A percentile compares a stretch with the other conserved stretches of the same genome.
Evolutionary conservation across 2,113 vertebrate genomes (phyloP).

Genomic region (Empidonax traillii): DNA sequence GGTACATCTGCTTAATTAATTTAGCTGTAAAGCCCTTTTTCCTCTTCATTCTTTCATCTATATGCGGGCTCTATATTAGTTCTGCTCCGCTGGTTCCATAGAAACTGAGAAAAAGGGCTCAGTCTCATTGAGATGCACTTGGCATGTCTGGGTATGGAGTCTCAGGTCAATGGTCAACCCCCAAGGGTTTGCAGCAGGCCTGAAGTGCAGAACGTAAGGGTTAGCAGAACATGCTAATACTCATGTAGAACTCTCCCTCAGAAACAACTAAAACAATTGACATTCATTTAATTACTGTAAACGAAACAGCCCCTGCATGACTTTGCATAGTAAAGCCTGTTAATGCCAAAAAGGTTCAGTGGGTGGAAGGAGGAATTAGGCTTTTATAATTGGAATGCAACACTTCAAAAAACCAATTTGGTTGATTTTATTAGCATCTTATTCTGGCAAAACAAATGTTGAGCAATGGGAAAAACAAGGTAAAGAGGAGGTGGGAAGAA

Average conservation of each 20-base stretch:
- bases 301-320: slow-evolving; percentile 72
- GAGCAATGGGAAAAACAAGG: slow-evolving; percentile 49
- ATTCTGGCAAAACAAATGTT: slow-evolving; percentile 59
- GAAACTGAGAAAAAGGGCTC: slow-evolving; percentile 62
- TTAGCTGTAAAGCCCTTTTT: slow-evolving; percentile 82
- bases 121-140: slow-evolving; percentile 79
- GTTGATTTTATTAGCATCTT: slow-evolving; percentile 69
- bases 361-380: slow-evolving; percentile 50
- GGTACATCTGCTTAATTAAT: slow-evolving; percentile 85
- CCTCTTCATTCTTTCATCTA: slow-evolving; percentile 63
- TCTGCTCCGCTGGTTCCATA: slow-evolving; percentile 74
- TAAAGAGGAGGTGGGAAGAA: neutral
- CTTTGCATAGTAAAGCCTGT: slow-evolving; percentile 68
- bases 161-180: slow-evolving; percentile 80
- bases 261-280: slow-evolving; percentile 74
- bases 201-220: slow-evolving; percentile 69
- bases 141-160: slow-evolving; percentile 64
- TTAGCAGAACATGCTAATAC: slow-evolving; percentile 84
- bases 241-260: slow-evolving; percentile 76
- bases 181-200: slow-evolving; percentile 63
- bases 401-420: slow-evolving; percentile 54
- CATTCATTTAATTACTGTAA: slow-evolving; percentile 86
- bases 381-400: slow-evolving; percentile 56
- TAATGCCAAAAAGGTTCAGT: slow-evolving; percentile 59
- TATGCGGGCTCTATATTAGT: slow-evolving; percentile 80